Evolutionary conservation across 2,797 vertebrate species (phyloP), one percentile per base, ranked within the genome.

Genomic region (Sebastes iracundus): DNA sequence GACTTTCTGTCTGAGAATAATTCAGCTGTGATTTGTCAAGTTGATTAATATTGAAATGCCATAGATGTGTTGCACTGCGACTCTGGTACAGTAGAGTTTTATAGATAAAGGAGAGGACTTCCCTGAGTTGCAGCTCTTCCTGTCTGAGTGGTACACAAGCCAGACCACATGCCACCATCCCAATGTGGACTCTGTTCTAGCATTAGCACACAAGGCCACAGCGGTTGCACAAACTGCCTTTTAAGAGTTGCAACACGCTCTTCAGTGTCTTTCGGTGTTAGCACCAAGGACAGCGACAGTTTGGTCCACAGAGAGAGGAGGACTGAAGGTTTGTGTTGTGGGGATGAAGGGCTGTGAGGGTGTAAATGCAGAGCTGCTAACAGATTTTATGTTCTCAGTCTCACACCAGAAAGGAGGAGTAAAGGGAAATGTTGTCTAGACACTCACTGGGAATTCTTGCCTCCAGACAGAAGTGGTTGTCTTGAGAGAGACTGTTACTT

Each of bases 321-420:
- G 63, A 42, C 42, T 65, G 83, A 80, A 56, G 78, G 88, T 46
- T 65, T 72, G 79, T 79, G 85, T 82, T 72, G 80, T 60, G 75
- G 64, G 80, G 68, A 76, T 13, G 55, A 53, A 73, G 67, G 80
- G 55, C 75, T 77, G 85, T 28, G 58, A 78, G 84, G 88, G 92
- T 92, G 93, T 91, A 88, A 95, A 95, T 93, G 93, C 85, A 87
- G 84, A 89, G 83, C 92, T 87, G 93, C 82, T 91, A 86, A 92
- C 93, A 87, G 86, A 80, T 71, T 77, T 20, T 68, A 78, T 91
- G 92, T 92, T 90, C 88, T 79, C 91, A 88, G 90, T 92, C 88
- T 94, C 88, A 81, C 93, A 88, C 90, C 80, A 87, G 23, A 49
- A 81, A 79, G 73, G 79, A 84, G 79, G 91, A 76, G 84, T 68